phyloP scores from a whole-genome alignment of 2,797 vertebrate genomes.

The Podarcis lilfordi region DNA sequence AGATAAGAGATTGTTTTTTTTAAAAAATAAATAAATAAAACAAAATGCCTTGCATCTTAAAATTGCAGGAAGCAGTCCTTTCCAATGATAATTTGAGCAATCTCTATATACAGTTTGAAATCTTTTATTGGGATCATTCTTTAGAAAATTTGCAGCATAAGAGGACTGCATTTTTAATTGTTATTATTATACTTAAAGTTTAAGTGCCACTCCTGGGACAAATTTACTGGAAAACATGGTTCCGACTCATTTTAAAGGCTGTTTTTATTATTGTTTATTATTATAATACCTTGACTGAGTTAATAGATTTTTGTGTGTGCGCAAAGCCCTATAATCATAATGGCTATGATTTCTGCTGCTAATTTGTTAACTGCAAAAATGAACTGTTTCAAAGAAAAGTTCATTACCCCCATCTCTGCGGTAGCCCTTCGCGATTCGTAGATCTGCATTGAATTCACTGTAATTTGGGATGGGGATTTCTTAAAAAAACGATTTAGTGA shows the following conservation, averaged over 20 bases:
- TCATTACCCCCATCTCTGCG: constrained; percentile 8
- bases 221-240: constrained; percentile 10
- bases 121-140: constrained; percentile 20
- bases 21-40: neutral
- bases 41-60: neutral
- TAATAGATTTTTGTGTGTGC: constrained; percentile 23
- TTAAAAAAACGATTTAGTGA: neutral
- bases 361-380: constrained; percentile 37
- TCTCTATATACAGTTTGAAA: neutral
- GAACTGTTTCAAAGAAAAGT: constrained; percentile 23
- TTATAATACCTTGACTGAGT: constrained; percentile 34
- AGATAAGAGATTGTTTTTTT: constrained; percentile 48
- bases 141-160: constrained; percentile 23
- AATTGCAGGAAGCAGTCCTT: constrained; percentile 18
- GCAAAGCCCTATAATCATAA: constrained; percentile 30
- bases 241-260: constrained; percentile 34
- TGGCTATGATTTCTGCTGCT: constrained; percentile 26
- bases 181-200: constrained; percentile 33
- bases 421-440: constrained; percentile 23
- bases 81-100: constrained; percentile 2
- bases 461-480: neutral
- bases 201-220: constrained; percentile 22
- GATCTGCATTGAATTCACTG: neutral
- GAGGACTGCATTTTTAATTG: neutral
- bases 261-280: constrained; percentile 31